Evolutionary conservation across 2,888 invertebrate genomes (phyloP).

Genomic region (Buathra laborator): DNA sequence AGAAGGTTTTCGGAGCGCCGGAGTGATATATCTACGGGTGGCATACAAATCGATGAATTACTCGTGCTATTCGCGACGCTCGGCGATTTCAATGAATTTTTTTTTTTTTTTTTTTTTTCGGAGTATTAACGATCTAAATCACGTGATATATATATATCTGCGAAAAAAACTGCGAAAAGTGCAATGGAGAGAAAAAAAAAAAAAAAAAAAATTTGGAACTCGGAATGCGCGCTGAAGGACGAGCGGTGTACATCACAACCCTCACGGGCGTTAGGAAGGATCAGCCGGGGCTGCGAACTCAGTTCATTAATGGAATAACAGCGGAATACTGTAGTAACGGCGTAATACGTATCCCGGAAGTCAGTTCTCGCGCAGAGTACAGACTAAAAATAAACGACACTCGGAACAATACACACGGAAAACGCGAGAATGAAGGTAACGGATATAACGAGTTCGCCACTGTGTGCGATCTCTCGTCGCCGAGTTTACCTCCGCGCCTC

Average conservation of each 20-base stretch:
- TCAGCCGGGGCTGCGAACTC: background rate
- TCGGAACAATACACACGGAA: background rate
- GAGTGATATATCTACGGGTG: slow-evolving; percentile 13
- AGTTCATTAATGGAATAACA: slow-evolving; percentile 29
- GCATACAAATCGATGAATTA: slow-evolving; percentile 2
- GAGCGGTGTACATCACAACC: background rate
- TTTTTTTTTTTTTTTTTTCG: background rate
- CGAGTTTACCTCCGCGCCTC: slow-evolving; percentile 29
- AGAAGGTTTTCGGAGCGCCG: slow-evolving; percentile 36
- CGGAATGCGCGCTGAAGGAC: background rate
- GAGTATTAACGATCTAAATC: background rate
- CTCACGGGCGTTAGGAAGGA: background rate
- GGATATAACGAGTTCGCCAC: slow-evolving; percentile 3
- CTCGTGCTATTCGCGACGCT: background rate
- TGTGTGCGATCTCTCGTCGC: background rate
- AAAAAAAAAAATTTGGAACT: too few species aligned
- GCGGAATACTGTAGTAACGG: background rate
- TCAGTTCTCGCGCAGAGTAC: background rate
- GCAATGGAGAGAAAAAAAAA: background rate
- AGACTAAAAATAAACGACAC: slow-evolving; percentile 15
- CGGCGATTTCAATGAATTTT: background rate
- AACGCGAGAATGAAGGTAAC: background rate
- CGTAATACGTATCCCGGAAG: background rate
- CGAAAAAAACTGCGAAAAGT: background rate
- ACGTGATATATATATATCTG: background rate